A percentile compares a stretch with the other conserved stretches of the same genome.
Conservation (phyloP, 92 coral and sea anemone species). For the Paramuricea clavata region DNA sequence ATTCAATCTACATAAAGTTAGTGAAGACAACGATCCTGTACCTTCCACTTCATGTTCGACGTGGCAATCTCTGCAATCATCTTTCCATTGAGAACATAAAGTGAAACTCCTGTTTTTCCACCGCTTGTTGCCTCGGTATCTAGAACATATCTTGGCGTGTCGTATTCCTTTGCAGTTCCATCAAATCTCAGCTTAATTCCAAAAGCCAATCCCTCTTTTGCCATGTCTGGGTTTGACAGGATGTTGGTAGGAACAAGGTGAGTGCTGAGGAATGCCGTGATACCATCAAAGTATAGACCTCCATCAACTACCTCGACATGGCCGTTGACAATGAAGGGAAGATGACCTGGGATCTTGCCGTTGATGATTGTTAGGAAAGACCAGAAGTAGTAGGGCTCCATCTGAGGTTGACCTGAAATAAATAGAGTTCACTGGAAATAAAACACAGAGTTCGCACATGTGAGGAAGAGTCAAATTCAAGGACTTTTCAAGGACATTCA, state of each 20-base stretch:
- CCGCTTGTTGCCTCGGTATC: constrained; percentile 91
- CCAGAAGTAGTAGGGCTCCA: constrained; percentile 83
- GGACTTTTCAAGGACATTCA: too few relatives aligned
- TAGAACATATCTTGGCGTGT: constrained; percentile 74
- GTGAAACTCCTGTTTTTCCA: constrained; percentile 81
- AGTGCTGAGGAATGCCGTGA: constrained; percentile 78
- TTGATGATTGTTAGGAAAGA: constrained; percentile 78
- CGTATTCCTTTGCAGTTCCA: constrained; percentile 68
- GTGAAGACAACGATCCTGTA: constrained; percentile 14
- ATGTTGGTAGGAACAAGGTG: constrained; percentile 67
- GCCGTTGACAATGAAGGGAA: constrained; percentile 75
- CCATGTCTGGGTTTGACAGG: constrained; percentile 77
- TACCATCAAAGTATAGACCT: constrained; percentile 88
- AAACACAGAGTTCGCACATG: too few relatives aligned
- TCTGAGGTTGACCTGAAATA: constrained; percentile 73
- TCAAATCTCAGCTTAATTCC: constrained; percentile 86
- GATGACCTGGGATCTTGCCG: constrained; percentile 77
- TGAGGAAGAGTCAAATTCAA: too few relatives aligned
- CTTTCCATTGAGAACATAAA: constrained; percentile 82
- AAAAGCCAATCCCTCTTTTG: constrained; percentile 78
- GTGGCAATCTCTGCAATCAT: constrained; percentile 84
- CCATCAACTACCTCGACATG: constrained; percentile 77
- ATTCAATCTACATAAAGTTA: background rate
- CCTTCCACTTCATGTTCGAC: constrained; percentile 85
- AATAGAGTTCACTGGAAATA: background rate